Evolutionary conservation across 2,888 invertebrate species (phyloP).

Genomic region (Blastobasis adustella): DNA sequence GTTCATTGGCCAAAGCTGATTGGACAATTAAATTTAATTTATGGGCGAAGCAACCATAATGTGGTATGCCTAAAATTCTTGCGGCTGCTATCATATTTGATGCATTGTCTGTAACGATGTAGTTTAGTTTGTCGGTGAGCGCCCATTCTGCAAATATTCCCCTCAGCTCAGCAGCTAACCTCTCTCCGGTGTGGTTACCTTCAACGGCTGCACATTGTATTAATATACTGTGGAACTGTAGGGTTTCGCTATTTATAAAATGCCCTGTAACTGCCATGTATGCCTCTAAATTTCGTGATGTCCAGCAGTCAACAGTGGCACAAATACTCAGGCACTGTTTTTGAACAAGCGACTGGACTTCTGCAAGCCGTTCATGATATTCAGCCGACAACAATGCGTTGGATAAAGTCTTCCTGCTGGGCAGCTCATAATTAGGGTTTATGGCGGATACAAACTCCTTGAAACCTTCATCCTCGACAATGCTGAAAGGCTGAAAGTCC

Average conservation of each 20-base stretch:
- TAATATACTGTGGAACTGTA: too few relatives aligned
- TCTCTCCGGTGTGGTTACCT: too few relatives aligned
- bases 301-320: slow-evolving; percentile 14
- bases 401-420: slow-evolving; percentile 8
- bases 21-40: not conserved
- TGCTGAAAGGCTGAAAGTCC: too few relatives aligned
- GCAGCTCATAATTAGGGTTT: slow-evolving; percentile 8
- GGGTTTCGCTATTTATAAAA: too few relatives aligned
- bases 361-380: not conserved
- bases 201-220: too few relatives aligned
- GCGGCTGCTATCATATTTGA: not conserved
- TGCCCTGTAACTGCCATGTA: slow-evolving; percentile 14
- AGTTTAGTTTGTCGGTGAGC: not conserved
- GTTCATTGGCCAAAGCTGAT: not conserved
- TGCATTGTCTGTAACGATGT: not conserved
- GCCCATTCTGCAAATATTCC: not conserved
- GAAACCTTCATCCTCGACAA: slow-evolving; percentile 12
- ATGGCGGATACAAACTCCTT: not conserved
- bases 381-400: not conserved
- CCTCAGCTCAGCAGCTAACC: too few relatives aligned
- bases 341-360: not conserved
- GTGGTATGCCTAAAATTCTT: not conserved
- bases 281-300: slow-evolving; percentile 6
- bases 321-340: slow-evolving; percentile 6
- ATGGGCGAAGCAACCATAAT: not conserved